A percentile compares a stretch with the other conserved stretches of the same genome.
These are phyloP conservation scores for Gymnothorax reevesii DNA, from an alignment of 2,797 vertebrate species.

Conservation along the genomic window DNA sequence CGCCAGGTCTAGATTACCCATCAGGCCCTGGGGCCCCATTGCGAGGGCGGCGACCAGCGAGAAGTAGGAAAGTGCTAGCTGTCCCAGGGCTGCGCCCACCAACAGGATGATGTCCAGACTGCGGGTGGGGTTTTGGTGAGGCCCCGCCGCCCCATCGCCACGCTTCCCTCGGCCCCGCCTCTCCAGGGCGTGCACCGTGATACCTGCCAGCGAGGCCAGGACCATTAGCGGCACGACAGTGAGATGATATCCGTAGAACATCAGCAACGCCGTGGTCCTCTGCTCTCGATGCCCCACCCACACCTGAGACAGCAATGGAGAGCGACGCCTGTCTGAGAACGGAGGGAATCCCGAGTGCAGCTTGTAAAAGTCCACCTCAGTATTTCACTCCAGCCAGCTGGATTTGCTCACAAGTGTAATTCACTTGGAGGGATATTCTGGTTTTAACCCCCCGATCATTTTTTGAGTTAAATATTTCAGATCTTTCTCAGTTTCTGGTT, in stretches of 20 bases:
- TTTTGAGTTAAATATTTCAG: too few species aligned
- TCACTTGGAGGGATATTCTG: too few species aligned
- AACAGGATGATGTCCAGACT: slow-evolving; percentile 84
- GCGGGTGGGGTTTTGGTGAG: slow-evolving; percentile 80
- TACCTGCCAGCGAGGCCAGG: slow-evolving; percentile 68
- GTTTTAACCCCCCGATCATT: too few species aligned
- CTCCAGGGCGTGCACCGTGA: slow-evolving; percentile 73
- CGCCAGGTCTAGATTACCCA: slow-evolving; percentile 79
- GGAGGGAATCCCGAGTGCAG: too few species aligned
- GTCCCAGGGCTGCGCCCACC: slow-evolving; percentile 78
- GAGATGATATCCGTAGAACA: slow-evolving; percentile 82
- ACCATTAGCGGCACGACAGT: slow-evolving; percentile 79
- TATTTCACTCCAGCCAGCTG: too few species aligned
- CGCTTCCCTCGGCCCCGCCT: slow-evolving; percentile 49
- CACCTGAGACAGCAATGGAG: slow-evolving; percentile 42
- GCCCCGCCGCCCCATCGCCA: slow-evolving; percentile 19
- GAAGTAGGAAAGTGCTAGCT: slow-evolving; percentile 82
- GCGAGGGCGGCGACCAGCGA: slow-evolving; percentile 83
- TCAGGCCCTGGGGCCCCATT: slow-evolving; percentile 45
- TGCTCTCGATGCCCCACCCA: slow-evolving; percentile 58
- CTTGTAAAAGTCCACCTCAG: too few species aligned
- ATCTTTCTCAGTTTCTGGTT: too few species aligned
- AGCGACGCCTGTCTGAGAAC: too few species aligned
- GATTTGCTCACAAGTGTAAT: too few species aligned
- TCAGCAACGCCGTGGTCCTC: slow-evolving; percentile 63